Evolutionary conservation across 2,888 invertebrate genomes (phyloP), one percentile per base, ranked within the genome.

Genomic region (Branchellion lobata): DNA sequence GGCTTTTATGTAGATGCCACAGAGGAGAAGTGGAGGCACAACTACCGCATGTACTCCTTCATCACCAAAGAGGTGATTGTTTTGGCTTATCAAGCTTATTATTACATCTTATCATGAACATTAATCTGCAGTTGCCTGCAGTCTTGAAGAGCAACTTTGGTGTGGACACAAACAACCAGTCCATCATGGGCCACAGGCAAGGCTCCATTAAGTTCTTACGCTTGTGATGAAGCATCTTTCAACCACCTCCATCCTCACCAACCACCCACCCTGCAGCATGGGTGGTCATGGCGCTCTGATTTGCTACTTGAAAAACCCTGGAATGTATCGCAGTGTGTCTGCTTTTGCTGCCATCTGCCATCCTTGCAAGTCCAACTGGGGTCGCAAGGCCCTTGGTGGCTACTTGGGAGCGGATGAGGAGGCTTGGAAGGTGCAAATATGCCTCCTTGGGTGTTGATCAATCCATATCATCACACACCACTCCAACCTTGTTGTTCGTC

Each of bases 281-380:
- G 98, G 98, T 81, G 98, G 98, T 33, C 97, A 98, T 89, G 98
- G 99, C 40, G 96, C 97, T 24, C 87, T 98, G 72, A 91, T 95
- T 78, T 93, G 93, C 85, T 93, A 93, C 3, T 88, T 99, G 65
- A 93, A 94, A 87, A 95, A 95, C 88, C 96, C 96, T 14, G 93
- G 93, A 21, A 88, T 92, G 80, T 98, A 93, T 88, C 84, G 85
- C 75, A 89, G 89, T 69, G 95, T 96, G 0, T 96, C 96, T 82
- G 96, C 95, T 3, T 97, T 99, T 90, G 92, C 98, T 1, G 96
- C 99, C 0, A 96, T 98, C 85, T 92, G 92, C 83, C 95, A 97
- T 88, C 96, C 98, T 0, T 90, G 89, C 1, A 89, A 91, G 78
- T 92, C 93, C 83, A 91, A 92, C 0, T 97, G 96, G 96, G 97